Conservation (phyloP, 2,888 invertebrate genomes). For the Harmothoe impar region DNA sequence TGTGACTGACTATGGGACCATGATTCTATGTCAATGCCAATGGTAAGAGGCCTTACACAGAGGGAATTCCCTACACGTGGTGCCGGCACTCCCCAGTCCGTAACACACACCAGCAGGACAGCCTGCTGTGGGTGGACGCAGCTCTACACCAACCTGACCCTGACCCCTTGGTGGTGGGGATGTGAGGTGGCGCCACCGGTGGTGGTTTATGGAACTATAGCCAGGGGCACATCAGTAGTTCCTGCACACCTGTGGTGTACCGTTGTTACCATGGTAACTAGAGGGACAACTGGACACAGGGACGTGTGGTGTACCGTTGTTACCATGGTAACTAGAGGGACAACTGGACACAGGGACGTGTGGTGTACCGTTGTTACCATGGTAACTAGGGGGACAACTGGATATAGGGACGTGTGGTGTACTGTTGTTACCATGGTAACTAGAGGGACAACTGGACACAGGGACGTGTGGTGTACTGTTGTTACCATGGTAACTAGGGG, state of each 20-base stretch:
- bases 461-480: too few species aligned
- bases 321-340: too few species aligned
- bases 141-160: too few species aligned
- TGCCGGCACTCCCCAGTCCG: too few species aligned
- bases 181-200: constrained; percentile 4
- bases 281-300: background rate
- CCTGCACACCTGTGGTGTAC: background rate
- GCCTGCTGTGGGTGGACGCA: too few species aligned
- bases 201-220: background rate
- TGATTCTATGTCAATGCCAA: too few species aligned
- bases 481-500: too few species aligned
- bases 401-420: background rate
- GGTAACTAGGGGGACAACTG: background rate
- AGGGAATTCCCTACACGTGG: too few species aligned
- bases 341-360: background rate
- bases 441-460: background rate
- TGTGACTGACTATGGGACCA: too few species aligned
- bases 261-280: too few species aligned
- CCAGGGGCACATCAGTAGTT: background rate
- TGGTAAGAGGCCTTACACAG: too few species aligned
- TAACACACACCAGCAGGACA: too few species aligned
- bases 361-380: background rate
- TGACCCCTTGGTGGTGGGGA: background rate
- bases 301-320: background rate
- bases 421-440: background rate